Conservation (phyloP, 2,797 vertebrate genomes). For the Triplophysa bombifrons region DNA sequence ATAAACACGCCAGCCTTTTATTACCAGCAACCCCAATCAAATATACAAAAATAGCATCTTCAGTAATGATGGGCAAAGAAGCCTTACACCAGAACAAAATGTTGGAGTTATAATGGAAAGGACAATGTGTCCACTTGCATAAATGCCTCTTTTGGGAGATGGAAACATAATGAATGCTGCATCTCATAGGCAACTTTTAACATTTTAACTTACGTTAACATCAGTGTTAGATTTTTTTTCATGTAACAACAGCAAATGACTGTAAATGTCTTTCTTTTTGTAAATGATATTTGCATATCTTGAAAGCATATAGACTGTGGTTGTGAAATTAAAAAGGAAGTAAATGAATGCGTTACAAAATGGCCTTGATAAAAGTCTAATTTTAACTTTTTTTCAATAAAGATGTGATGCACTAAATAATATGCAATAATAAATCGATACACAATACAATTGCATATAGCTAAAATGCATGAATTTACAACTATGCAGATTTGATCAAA, state of each 20-base stretch:
- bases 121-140: slow-evolving; percentile 11
- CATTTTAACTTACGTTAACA: slow-evolving; percentile 18
- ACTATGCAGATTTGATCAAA: too few species aligned
- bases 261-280: background rate
- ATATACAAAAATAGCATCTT: slow-evolving; percentile 8
- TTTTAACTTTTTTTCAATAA: background rate
- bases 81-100: slow-evolving; percentile 3
- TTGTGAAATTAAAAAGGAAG: background rate
- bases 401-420: background rate
- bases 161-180: slow-evolving; percentile 34
- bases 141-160: slow-evolving; percentile 26
- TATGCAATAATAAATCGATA: background rate
- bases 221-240: background rate
- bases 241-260: slow-evolving; percentile 15
- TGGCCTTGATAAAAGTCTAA: too few species aligned
- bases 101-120: slow-evolving; percentile 16
- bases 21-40: background rate
- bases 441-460: background rate
- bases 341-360: background rate
- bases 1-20: slow-evolving; percentile 3
- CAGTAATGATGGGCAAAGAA: slow-evolving; percentile 1
- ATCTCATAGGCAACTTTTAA: slow-evolving; percentile 44
- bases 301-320: background rate
- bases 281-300: background rate
- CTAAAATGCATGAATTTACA: background rate